Evolutionary conservation across 92 coral and sea anemone species (phyloP), one percentile per base, ranked within the genome.

Genomic region (Porites lobata): DNA sequence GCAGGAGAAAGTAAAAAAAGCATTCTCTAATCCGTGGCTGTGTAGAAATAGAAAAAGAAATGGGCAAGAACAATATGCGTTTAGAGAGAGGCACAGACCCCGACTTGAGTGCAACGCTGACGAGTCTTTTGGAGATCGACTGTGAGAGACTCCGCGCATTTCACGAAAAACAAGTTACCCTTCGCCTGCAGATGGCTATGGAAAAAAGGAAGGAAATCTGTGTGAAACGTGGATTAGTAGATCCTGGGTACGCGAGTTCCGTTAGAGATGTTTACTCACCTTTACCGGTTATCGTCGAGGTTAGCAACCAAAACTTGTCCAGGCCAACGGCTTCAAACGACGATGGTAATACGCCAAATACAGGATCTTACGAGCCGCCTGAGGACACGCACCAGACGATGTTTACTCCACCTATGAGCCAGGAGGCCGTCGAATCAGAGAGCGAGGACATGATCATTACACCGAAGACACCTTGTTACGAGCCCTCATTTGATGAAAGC

Each of bases 151-250:
- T 77, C 15, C 69, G 70, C 6, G 4, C 19, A 13, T 26, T 77
- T 21, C 53, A 77, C 69, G 19, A 77, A 54, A 9, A 18, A 17
- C 81, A 77, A 22, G 81, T 24, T n/a, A 76, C 80, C 1, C 67
- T 76, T 38, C 67, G 22, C 21, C n/a, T 22, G 7, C 51, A 57
- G 26, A 32, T 56, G 65, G 70, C 72, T 3, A 26, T 61, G 29
- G 65, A 15, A 8, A 54, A 21, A 21, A 9, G 70, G 29, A 77
- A 57, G 68, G 58, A 76, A 19, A 1, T 22, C 11, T 77, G 81
- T 58, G 58, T 77, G 65, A 52, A 59, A 24, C 69, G 56, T 21
- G 19, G 69, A 17, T 47, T n/a, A 5, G 63, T 52, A 1, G 64
- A 20, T 5, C 62, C 20, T 51, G 15, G 21, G 13, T 57, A 21